phyloP scores from a whole-genome alignment of 30 jellyfish, hydroid and myxozoan species.

The Hydra vulgaris region DNA sequence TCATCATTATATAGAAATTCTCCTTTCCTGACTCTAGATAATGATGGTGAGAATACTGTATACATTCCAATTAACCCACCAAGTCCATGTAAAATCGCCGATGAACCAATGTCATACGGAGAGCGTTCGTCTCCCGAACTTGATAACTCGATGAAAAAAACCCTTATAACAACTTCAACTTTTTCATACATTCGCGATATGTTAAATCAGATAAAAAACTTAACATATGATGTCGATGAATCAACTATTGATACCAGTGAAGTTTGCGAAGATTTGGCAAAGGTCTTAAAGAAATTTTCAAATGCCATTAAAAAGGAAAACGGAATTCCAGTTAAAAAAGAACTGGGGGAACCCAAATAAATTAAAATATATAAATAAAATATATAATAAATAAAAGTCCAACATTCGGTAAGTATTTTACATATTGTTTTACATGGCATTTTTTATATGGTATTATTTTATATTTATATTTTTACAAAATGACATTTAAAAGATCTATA shows the following conservation, averaged over 20 bases:
- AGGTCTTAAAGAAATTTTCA: not conserved
- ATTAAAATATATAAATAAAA: no score
- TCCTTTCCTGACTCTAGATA: not conserved
- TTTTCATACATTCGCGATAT: not conserved
- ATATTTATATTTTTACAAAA: not conserved
- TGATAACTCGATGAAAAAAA: not conserved
- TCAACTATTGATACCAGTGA: not conserved
- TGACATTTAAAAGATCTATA: not conserved
- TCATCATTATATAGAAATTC: not conserved
- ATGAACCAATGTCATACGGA: not conserved
- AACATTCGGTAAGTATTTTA: not conserved
- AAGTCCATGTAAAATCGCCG: not conserved
- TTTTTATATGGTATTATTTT: no score
- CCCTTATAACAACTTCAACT: not conserved
- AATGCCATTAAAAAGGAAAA: slow-evolving; percentile 4
- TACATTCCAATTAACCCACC: not conserved
- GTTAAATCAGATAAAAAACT: not conserved
- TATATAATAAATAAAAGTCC: no score
- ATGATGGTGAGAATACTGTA: not conserved
- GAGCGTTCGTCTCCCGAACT: not conserved
- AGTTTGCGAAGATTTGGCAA: not conserved
- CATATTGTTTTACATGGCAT: not conserved
- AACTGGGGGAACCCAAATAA: not conserved
- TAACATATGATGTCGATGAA: slow-evolving; percentile 12
- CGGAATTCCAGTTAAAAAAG: not conserved